These are phyloP conservation scores for Exaiptasia diaphana DNA, from an alignment of 64 coral and sea anemone genomes.

Conservation along the genomic window DNA sequence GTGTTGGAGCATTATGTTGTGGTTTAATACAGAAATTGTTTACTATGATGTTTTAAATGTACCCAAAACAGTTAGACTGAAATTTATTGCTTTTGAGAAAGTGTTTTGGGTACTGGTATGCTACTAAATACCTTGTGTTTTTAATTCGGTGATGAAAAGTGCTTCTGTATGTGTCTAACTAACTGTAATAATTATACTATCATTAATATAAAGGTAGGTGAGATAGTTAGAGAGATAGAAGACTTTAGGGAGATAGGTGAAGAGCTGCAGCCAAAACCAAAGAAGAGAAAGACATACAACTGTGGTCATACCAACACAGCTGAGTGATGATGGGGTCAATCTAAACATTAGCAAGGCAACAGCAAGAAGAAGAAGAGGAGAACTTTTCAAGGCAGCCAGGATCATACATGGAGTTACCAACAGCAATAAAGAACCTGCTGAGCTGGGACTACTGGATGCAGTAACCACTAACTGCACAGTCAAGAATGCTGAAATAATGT, in stretches of 20 bases:
- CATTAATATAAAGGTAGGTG: too few species aligned
- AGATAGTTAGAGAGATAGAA: not conserved
- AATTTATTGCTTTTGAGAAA: too few species aligned
- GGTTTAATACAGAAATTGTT: too few species aligned
- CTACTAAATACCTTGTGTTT: too few species aligned
- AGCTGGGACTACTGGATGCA: constrained; percentile 36
- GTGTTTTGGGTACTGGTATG: too few species aligned
- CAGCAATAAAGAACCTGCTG: constrained; percentile 11
- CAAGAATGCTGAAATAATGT: constrained; percentile 30
- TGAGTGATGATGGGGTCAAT: not conserved
- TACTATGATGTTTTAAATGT: too few species aligned
- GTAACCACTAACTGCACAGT: constrained; percentile 3
- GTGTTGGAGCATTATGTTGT: too few species aligned
- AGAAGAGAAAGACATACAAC: not conserved
- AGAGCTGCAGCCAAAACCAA: not conserved
- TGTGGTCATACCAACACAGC: not conserved
- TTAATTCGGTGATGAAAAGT: too few species aligned
- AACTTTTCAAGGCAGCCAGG: constrained; percentile 36
- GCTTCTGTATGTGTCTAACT: too few species aligned
- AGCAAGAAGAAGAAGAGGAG: constrained; percentile 33
- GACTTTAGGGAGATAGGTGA: not conserved
- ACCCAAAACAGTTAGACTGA: too few species aligned
- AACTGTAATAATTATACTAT: too few species aligned
- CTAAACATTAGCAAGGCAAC: not conserved
- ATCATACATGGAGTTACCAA: constrained; percentile 54